Evolutionary conservation across 2,888 invertebrate genomes (phyloP), one percentile per base, ranked within the genome.

Genomic region (Euspilapteryx auroguttella): DNA sequence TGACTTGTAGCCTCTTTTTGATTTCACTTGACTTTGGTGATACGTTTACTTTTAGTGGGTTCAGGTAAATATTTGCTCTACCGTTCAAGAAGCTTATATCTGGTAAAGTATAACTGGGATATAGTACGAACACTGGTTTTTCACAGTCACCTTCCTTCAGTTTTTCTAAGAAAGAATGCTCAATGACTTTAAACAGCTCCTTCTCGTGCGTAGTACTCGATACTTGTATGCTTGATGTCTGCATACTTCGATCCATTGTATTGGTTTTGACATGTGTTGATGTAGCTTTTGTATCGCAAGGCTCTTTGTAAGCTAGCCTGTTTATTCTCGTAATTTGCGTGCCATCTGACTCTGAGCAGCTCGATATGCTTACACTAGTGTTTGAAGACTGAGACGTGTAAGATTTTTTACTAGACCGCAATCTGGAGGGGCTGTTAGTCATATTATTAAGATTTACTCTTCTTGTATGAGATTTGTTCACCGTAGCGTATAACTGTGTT

Each of bases 91-190:
- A 94, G 42, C 88, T 89, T 42, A 94, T 79, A 65, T 94, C 90
- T 12, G 94, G 94, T 35, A 94, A 64, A 5, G 93, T 87, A 49
- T 94, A 94, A 59, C 88, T 93, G 14, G 94, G 94, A 64, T 93
- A 94, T 37, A 93, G 82, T 24, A 94, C 87, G 57, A 90, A 94
- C 2, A 94, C 88, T 3, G 92, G 90, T 45, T 87, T 88, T 45
- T 83, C 58, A 50, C 78, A 80, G 38, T 80, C 81, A 5, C 80
- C 82, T 51, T 81, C 63, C 49, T 81, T 85, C 10, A 87, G 56
- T 54, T 85, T 85, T 40, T 80, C 81, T 35, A 87, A 58, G 47
- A 87, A 87, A 9, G 86, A 86, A 17, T 84, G 82, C 43, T 86
- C 85, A 10, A 86, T 76, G 23, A 86, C 66, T 47, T 83, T 81